These are phyloP conservation scores for Nothura maculosa DNA, from an alignment of 2,797 vertebrate species.

Conservation along the genomic window DNA sequence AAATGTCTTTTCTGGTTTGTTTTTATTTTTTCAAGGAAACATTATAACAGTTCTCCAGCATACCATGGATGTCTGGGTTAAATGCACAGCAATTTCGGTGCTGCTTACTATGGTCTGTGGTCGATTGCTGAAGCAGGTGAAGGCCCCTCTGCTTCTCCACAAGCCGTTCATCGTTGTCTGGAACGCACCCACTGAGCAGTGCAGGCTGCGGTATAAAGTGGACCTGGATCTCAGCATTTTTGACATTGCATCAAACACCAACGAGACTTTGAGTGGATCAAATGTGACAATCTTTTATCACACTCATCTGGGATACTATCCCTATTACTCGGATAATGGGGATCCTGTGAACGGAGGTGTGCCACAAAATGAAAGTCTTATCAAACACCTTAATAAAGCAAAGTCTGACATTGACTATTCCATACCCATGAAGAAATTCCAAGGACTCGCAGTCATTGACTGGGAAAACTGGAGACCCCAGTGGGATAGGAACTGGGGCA, in stretches of 20 bases:
- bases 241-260: conserved; percentile 89
- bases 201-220: conserved; percentile 88
- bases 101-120: conserved; percentile 1
- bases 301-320: conserved; percentile 89
- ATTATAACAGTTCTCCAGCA: conserved; percentile 43
- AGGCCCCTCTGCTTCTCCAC: conserved; percentile 82
- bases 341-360: conserved; percentile 88
- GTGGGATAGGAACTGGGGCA: conserved; percentile 93
- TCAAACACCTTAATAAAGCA: conserved; percentile 88
- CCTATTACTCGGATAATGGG: conserved; percentile 86
- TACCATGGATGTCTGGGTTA: conserved; percentile 66
- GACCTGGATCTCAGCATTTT: conserved; percentile 90
- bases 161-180: conserved; percentile 90
- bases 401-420: conserved; percentile 85
- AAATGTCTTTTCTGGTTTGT: background rate
- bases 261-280: conserved; percentile 89
- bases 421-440: conserved; percentile 88
- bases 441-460: conserved; percentile 90
- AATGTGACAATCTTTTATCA: conserved; percentile 93
- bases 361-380: conserved; percentile 90
- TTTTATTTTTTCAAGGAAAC: conserved; percentile 68
- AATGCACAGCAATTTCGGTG: conserved; percentile 18
- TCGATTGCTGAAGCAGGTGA: conserved; percentile 78
- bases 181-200: conserved; percentile 90
- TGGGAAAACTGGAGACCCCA: conserved; percentile 95